Evolutionary conservation across 2,113 vertebrate species (phyloP), one percentile per base, ranked within the genome.

Genomic region (Atractosteus spatula): DNA sequence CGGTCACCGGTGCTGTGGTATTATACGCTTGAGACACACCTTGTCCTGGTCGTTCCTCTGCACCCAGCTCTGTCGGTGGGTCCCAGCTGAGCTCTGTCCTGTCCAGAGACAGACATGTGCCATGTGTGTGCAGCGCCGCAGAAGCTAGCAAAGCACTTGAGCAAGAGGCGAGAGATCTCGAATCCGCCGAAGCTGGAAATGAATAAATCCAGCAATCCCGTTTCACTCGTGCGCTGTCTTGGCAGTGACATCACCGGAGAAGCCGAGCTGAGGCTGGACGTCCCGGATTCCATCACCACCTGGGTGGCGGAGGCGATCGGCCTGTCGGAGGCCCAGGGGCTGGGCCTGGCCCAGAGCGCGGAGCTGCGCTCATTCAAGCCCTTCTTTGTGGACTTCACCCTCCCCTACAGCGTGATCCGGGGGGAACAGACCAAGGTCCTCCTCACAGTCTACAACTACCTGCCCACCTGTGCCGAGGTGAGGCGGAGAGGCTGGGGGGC

Each of bases 351-450:
- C 0, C 63, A 69, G 8, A 89, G 82, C n/a, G 67, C 81, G 0
- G 87, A 93, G 71, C 92, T 98, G 54, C 94, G 90, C 7, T 93
- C 95, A 0, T 97, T 97, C 78, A 96, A 98, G 80, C 82, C 91
- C 2, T 97, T 98, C 87, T 97, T 98, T 59, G 87, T 97, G 0
- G 96, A 96, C 66, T 97, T 98, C 71, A 96, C 91, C 0, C 82
- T 97, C 74, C 95, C 96, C 0, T 92, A 92, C 80, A 90, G 84
- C 0, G 85, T 97, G 64, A 92, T 97, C 80, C 90, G 94, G 0
- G 94, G 96, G 14, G 95, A 98, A 59, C 95, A 97, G 85, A 93
- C 93, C 86, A 97, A 97, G 89, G 92, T 96, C 74, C 93, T 93
- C 0, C 82, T 98, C 51, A 97, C 90, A 0, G 88, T 95, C 79